phyloP scores from a whole-genome alignment of 1,140 invertebrate species.

The Charaxes varanes region DNA sequence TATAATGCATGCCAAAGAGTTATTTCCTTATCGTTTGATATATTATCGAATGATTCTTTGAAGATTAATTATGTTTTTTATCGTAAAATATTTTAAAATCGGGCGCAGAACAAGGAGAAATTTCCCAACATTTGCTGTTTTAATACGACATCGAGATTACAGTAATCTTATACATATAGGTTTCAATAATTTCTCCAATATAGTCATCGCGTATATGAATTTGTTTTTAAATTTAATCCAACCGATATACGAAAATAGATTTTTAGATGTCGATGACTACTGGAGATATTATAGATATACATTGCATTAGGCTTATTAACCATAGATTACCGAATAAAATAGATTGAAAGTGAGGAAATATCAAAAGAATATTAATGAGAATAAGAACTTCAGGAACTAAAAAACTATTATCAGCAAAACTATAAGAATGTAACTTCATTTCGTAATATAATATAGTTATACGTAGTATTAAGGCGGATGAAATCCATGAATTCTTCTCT shows the following conservation, averaged over 20 bases:
- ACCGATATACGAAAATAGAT: background rate
- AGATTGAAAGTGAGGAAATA: background rate
- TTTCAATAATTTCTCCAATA: slow-evolving; percentile 20
- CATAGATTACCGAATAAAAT: background rate
- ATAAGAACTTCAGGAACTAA: too few species aligned
- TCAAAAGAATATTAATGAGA: background rate
- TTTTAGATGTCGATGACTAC: background rate
- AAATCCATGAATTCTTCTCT: too few species aligned
- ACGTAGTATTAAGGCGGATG: too few species aligned
- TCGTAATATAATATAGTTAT: too few species aligned
- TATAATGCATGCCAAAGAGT: slow-evolving; percentile 7
- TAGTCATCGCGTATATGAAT: background rate
- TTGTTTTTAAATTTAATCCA: background rate
- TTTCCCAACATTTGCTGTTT: slow-evolving; percentile 13
- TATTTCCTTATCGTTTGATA: background rate
- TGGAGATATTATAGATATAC: slow-evolving; percentile 19
- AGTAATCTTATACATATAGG: slow-evolving; percentile 5
- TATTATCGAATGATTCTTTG: background rate
- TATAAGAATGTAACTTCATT: too few species aligned
- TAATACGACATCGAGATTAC: slow-evolving; percentile 9
- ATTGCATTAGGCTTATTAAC: background rate
- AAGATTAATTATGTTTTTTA: background rate
- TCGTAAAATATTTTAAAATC: background rate
- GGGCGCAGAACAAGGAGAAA: slow-evolving; percentile 14
- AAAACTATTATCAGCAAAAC: too few species aligned